A percentile compares a stretch with the other conserved stretches of the same genome.
These are phyloP conservation scores for Rapana venosa DNA, from an alignment of 2,888 invertebrate genomes.

Conservation along the genomic window DNA sequence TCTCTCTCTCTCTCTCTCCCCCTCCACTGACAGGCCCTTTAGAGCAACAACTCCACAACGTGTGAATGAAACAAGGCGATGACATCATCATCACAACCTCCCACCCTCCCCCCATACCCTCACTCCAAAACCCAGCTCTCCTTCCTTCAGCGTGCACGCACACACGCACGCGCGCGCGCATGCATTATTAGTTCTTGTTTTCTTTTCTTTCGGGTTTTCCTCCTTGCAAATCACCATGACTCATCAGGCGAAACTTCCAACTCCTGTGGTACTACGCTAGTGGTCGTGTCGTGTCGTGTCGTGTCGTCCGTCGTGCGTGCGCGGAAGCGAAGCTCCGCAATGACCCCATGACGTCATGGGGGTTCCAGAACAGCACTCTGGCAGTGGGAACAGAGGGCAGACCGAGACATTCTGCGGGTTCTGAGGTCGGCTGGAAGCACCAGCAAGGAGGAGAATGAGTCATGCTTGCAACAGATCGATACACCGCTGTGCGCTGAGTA, in stretches of 20 bases:
- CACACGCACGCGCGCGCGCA: neutral
- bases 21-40: no score
- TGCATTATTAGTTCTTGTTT: neutral
- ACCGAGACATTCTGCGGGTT: neutral
- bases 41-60: neutral
- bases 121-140: neutral
- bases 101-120: neutral
- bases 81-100: neutral
- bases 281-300: neutral
- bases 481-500: neutral
- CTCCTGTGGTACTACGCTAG: no score
- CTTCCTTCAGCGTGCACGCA: no score
- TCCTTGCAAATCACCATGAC: no score
- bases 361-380: constrained; percentile 19
- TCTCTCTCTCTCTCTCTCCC: neutral
- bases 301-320: neutral
- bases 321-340: neutral
- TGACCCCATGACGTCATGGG: constrained; percentile 14
- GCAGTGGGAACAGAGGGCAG: neutral
- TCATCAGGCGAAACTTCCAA: no score
- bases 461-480: neutral
- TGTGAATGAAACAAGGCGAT: constrained; percentile 8
- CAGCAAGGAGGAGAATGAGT: constrained; percentile 8
- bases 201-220: no score
- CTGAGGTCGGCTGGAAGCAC: neutral